Base-by-base conservation (phyloP, 35 echinoderm and acorn worm species). In the Nesometra sesokonis region DNA sequence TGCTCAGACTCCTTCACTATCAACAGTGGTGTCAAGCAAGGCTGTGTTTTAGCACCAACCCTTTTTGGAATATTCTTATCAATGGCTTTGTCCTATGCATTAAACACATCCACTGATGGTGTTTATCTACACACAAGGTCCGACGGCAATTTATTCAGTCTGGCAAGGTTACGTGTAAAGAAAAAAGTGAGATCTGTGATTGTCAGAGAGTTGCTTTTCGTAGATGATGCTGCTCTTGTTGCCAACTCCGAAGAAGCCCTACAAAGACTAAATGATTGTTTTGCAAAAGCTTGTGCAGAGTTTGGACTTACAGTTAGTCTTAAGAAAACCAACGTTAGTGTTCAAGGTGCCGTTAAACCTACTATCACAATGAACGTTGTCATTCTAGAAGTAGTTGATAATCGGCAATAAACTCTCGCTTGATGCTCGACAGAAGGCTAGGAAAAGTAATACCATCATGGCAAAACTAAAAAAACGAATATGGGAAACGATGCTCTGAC, bases 361-460 rank as follows among this genome's bases (percentile, higher is more conserved):
- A n/a, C n/a, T n/a, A n/a, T n/a, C n/a, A n/a, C 31, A 21, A 33
- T 0, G n/a, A n/a, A n/a, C n/a, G n/a, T 35, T 29, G 30, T 5
- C 11, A n/a, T n/a, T n/a, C 39, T 91, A 11, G 84, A 80, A 7
- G 84, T 80, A 0, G 39, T 81, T 0, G 27, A 80, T 31, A 23
- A 91, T 30, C 80, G 3, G 91, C 89, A 37, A 77, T n/a, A n/a
- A n/a, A n/a, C n/a, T n/a, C n/a, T n/a, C n/a, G n/a, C n/a, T n/a
- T 47, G 32, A 83, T 90, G 77, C 29, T 90, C 30, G 67, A 90
- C 78, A 76, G 29, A 46, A 43, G 84, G 0, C 90, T 89, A 31
- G 87, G 84, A 0, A 86, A 78, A 78, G 79, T 36, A 77, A 78
- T 29, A 43, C 86, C 17, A 81, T 80, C 35, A 88, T 80, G 77